Base-by-base conservation (phyloP, 2,113 vertebrate genomes). In the Lepisosteus oculatus region DNA sequence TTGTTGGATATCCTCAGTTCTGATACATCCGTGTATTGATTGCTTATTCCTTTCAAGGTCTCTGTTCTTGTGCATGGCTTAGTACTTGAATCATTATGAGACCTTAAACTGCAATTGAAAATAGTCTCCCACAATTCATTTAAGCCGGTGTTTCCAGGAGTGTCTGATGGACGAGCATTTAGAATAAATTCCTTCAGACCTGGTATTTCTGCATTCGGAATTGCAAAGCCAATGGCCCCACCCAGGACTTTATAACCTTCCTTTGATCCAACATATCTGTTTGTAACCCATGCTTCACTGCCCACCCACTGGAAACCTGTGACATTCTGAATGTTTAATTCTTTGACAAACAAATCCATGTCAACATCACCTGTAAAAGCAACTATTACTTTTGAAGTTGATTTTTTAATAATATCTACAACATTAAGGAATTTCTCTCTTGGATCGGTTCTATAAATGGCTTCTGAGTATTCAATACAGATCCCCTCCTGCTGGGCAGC, bases 1-100 rank as follows among this genome's bases (percentile, higher is more conserved):
- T 91, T 29, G 29, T 29, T 29, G 29, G 29, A 29, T 29, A 14
- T 73, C 13, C 72, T 43, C 7, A 67, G 29, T 29, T 67, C 45
- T 0, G 43, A 43, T 51, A 62, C 65, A 51, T 73, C 72, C 8
- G 72, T 68, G 14, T 68, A 61, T 0, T 41, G 41, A 11, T 67
- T 68, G 4, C 41, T n/a, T 54, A 67, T 51, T 47, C 47, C 64
- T 59, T 17, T 1, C 43, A 72, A 56, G 41, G 55, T 29, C 55
- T 73, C 65, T 43, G 57, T 55, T 3, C 72, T 65, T 29, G 55
- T 73, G 44, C 72, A 73, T 14, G 55, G 65, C 6, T 41, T 65
- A 65, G 42, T 8, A 65, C 6, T 15, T 65, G 62, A 65, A 8
- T n/a, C 17, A 4, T 65, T 65, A 8, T 65, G 3, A 29, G 17